Evolutionary conservation across 2,113 vertebrate species (phyloP).

Genomic region (Rana temporaria): DNA sequence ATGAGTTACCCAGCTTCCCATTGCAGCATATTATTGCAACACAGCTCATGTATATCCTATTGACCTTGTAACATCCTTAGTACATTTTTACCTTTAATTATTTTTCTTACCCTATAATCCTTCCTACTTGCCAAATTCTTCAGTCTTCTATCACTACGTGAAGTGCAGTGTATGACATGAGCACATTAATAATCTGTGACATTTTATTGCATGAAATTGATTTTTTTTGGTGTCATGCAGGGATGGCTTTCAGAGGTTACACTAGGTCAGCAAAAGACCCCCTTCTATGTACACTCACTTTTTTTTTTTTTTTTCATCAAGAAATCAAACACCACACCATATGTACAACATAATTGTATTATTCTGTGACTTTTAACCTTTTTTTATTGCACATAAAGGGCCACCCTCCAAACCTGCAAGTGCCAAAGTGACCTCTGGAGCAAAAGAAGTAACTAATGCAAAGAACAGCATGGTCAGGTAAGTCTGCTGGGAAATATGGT

Average conservation of each 20-base stretch:
- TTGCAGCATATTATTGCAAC: background rate
- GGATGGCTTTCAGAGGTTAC: background rate
- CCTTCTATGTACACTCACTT: no score
- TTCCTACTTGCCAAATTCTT: no score
- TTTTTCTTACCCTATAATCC: no score
- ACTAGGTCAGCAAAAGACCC: background rate
- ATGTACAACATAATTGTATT: no score
- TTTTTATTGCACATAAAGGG: background rate
- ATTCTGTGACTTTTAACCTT: background rate
- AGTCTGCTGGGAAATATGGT: background rate
- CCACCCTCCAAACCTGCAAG: background rate
- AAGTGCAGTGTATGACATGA: no score
- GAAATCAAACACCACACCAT: no score
- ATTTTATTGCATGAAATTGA: slow-evolving; percentile 8
- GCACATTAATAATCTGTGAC: background rate
- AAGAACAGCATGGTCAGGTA: slow-evolving; percentile 43
- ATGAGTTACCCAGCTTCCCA: background rate
- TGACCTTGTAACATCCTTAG: background rate
- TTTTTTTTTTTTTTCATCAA: no score
- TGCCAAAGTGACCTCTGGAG: background rate
- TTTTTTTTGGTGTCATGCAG: background rate
- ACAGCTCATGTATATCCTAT: background rate
- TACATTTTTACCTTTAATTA: no score
- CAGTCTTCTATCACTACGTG: no score
- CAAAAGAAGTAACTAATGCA: slow-evolving; percentile 9